Percentiles rank a stretch among this genome's conserved stretches.
These are phyloP conservation scores for zebrafish (Danio rerio) DNA, from an alignment of 2,113 vertebrate species.

Conservation along the genomic window GRCz12tu NC_133176.1:60804501-60805000, in stretches of 20 bases:
- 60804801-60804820: slow-evolving; percentile 66
- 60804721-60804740: slow-evolving; percentile 49
- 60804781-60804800: slow-evolving; percentile 23
- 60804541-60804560: too few relatives aligned
- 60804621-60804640: too few relatives aligned
- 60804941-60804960: slow-evolving; percentile 62
- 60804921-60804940: slow-evolving; percentile 67
- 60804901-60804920: slow-evolving; percentile 45
- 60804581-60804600: too few relatives aligned
- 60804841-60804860: background rate
- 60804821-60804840: slow-evolving; percentile 55
- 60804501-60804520: too few relatives aligned
- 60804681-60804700: too few relatives aligned
- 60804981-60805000: slow-evolving; percentile 11
- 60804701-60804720: slow-evolving; percentile 49
- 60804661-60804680: background rate
- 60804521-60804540: too few relatives aligned
- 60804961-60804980: slow-evolving; percentile 18
- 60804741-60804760: slow-evolving; percentile 49
- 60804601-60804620: background rate
- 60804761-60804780: slow-evolving; percentile 58
- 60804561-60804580: too few relatives aligned
- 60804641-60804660: background rate
- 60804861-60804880: background rate
- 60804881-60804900: background rate